Conservation (phyloP, 2,888 invertebrate genomes). For the Bellardia pandia region DNA sequence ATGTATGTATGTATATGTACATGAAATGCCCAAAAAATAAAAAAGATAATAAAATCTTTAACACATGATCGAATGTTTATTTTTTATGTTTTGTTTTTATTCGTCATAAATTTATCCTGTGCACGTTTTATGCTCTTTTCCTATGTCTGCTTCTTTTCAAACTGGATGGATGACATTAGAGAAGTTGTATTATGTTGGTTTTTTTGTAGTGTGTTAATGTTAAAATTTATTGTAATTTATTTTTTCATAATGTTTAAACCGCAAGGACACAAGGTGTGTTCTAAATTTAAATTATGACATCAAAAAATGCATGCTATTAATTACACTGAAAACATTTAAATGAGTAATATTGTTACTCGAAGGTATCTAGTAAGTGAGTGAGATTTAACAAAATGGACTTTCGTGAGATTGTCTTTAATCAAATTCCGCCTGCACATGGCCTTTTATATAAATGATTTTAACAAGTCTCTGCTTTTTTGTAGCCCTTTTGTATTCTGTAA, state of each 20-base stretch:
- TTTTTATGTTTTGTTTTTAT: conserved; percentile 10
- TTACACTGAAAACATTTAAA: conserved; percentile 13
- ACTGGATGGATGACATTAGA: conserved; percentile 10
- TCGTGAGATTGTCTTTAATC: too few species aligned
- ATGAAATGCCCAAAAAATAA: conserved; percentile 2
- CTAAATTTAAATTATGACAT: conserved; percentile 55
- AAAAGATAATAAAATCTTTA: conserved; percentile 29
- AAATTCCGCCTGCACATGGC: too few species aligned
- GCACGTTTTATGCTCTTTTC: conserved; percentile 37
- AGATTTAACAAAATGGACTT: too few species aligned
- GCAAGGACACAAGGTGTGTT: conserved; percentile 65
- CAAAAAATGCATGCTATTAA: conserved; percentile 31
- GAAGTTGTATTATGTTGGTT: conserved; percentile 16
- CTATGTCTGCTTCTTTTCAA: neutral
- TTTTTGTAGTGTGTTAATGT: neutral
- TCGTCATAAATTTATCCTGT: conserved; percentile 57
- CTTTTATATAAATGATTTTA: too few species aligned
- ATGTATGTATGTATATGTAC: neutral
- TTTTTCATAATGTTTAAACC: neutral
- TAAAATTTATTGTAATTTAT: conserved; percentile 12
- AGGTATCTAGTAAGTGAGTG: too few species aligned
- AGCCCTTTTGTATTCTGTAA: too few species aligned
- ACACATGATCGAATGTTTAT: conserved; percentile 49
- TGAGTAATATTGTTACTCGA: neutral
- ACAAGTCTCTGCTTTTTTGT: too few species aligned